Percentiles rank a stretch among this genome's conserved stretches.
Evolutionary conservation across 1,140 invertebrate genomes (phyloP).

Genomic region (Hylaeus volcanicus): DNA sequence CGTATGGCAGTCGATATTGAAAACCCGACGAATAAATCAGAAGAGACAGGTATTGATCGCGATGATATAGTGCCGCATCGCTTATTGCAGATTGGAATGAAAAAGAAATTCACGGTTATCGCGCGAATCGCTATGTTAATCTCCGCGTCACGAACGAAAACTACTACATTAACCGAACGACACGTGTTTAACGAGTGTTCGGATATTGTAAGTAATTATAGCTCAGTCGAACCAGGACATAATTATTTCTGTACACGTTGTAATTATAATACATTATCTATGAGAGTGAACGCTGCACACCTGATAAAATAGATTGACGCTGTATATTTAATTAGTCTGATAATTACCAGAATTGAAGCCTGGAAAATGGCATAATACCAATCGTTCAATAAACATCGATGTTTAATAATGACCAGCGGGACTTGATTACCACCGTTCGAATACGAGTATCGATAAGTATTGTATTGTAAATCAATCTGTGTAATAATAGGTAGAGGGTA

Average conservation of each 20-base stretch:
- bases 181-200: neutral
- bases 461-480: neutral
- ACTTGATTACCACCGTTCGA: neutral
- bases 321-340: slow-evolving; percentile 17
- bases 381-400: neutral
- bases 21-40: slow-evolving; percentile 21
- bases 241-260: neutral
- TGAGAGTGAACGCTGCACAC: no score
- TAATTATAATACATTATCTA: neutral
- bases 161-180: neutral
- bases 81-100: neutral
- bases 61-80: neutral
- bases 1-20: neutral
- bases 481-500: neutral
- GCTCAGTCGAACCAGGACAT: neutral
- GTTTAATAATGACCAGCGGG: neutral
- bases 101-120: neutral
- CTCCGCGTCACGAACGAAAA: neutral
- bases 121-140: neutral
- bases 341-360: neutral
- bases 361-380: slow-evolving; percentile 13
- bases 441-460: neutral
- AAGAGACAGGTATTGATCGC: slow-evolving; percentile 13
- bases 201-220: neutral
- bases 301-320: neutral